A percentile compares a stretch with the other conserved stretches of the same genome.
phyloP scores from a whole-genome alignment of 2,888 invertebrate species.

The Eumerus sabulonum region DNA sequence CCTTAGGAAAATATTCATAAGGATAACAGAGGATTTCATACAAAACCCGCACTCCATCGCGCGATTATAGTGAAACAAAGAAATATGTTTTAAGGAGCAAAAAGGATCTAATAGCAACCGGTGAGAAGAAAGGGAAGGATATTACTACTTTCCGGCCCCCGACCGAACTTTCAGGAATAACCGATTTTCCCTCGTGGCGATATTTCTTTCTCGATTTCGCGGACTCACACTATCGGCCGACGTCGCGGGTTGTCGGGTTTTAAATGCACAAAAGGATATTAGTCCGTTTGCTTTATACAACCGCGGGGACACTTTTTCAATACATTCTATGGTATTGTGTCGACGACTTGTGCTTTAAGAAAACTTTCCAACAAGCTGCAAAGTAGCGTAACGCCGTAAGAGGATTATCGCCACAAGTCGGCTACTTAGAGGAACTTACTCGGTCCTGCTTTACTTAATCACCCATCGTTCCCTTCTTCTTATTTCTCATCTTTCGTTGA shows the following conservation, averaged over 20 bases:
- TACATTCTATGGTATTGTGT: conserved; percentile 19
- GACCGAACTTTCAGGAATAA: conserved; percentile 33
- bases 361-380: background rate
- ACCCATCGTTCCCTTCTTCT: too few species aligned
- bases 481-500: too few species aligned
- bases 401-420: conserved; percentile 56
- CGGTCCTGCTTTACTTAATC: background rate
- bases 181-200: conserved; percentile 12
- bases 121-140: conserved; percentile 50
- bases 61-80: conserved; percentile 55
- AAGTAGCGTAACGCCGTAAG: conserved; percentile 27
- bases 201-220: conserved; percentile 12
- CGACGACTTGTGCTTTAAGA: conserved; percentile 5
- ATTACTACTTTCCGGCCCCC: conserved; percentile 29
- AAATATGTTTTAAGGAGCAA: background rate
- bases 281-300: conserved; percentile 58
- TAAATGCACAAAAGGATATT: conserved; percentile 60
- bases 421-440: conserved; percentile 48
- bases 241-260: conserved; percentile 24
- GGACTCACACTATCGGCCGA: background rate
- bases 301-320: conserved; percentile 50
- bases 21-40: conserved; percentile 62
- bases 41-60: conserved; percentile 29
- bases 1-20: conserved; percentile 67
- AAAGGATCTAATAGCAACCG: conserved; percentile 15